Evolutionary conservation across 2,797 vertebrate genomes (phyloP).

Genomic region (Oryzias dopingdopingensis): DNA sequence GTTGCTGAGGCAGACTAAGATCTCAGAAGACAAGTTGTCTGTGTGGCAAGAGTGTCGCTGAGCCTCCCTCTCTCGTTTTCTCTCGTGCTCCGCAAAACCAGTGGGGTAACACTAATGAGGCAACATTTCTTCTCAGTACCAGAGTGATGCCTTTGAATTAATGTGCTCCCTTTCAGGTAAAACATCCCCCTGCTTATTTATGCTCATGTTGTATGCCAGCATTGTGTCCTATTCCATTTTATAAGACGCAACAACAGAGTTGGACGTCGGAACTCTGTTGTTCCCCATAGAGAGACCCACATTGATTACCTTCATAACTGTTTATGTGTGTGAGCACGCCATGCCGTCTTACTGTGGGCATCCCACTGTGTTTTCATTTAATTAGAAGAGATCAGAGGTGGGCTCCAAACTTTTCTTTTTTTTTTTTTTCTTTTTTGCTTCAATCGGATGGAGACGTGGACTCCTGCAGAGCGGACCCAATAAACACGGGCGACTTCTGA

Average conservation of each 20-base stretch:
- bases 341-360: constrained; percentile 44
- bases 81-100: constrained; percentile 61
- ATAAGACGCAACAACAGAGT: constrained; percentile 60
- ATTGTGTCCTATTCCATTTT: constrained; percentile 59
- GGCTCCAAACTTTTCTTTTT: constrained; percentile 61
- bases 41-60: constrained; percentile 46
- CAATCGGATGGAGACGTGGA: constrained; percentile 54
- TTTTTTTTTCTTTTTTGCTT: constrained; percentile 18
- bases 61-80: constrained; percentile 20
- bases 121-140: constrained; percentile 62
- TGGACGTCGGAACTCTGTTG: constrained; percentile 46
- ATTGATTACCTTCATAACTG: constrained; percentile 39
- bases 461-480: constrained; percentile 62
- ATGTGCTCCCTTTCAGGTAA: constrained; percentile 70
- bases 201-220: constrained; percentile 65
- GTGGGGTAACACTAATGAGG: constrained; percentile 75
- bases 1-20: constrained; percentile 50
- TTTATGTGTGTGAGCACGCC: constrained; percentile 10
- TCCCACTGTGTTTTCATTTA: constrained; percentile 77
- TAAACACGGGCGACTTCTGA: constrained; percentile 53
- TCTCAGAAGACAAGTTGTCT: constrained; percentile 56
- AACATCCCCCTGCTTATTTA: constrained; percentile 68
- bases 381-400: constrained; percentile 75
- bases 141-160: constrained; percentile 70
- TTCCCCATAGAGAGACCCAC: constrained; percentile 51